Base-by-base conservation (phyloP, 2,797 vertebrate species). In the Bradypodion pumilum region DNA sequence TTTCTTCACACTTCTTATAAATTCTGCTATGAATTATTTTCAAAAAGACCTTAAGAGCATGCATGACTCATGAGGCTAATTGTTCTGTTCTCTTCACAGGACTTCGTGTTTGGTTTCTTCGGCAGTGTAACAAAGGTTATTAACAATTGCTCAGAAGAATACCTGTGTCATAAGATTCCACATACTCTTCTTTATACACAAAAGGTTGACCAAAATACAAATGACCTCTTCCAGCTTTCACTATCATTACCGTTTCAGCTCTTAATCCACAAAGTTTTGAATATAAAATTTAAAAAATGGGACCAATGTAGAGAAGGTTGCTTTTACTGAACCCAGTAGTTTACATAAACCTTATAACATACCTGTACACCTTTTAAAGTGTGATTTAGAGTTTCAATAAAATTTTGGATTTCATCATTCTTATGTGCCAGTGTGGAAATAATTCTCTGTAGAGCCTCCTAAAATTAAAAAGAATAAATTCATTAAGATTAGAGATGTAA, bases 391-490 rank as follows among this genome's bases (percentile, higher is more conserved):
- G 95, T 95, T 76, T 98, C 97, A 92, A 98, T 96, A 92, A 99
- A 98, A 93, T 95, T 96, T 82, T 97, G 97, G 62, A 99, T 97
- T 95, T 99, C 98, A 90, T 98, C 97, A 85, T 98, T 98, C 95
- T 99, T 99, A 95, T 94, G 98, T 72, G 97, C 95, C 85, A 99
- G 93, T 4, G 98, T 99, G 93, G 95, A 95, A 85, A 98, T 97
- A 94, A 99, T 99, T 94, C 98, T 97, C 89, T 97, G 96, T 90
- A 99, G 95, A 88, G 97, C 97, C 94, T 98, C 98, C 98, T 99
- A 93, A 52, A 82, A 95, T 92, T 49, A 90, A 42, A n/a, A 93
- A 90, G 82, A 90, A 86, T 0, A 88, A 52, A 65, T 74, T 46
- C 10, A 85, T 85, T 66, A 90, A 85, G 3, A 7, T 59, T n/a